These are phyloP conservation scores for Tholera decimalis DNA, from an alignment of 2,888 invertebrate species.

Conservation along the genomic window DNA sequence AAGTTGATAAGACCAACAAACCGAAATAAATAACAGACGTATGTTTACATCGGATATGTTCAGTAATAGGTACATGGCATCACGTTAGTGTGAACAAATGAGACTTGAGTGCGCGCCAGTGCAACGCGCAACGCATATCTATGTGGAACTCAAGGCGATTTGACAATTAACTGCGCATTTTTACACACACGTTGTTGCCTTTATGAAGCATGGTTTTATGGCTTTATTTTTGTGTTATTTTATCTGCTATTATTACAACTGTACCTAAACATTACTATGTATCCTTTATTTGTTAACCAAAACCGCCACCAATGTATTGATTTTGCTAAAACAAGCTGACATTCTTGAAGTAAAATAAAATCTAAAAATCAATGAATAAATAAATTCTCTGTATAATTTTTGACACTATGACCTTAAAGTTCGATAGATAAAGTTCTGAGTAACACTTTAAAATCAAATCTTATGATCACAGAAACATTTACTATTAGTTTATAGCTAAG, in stretches of 20 bases:
- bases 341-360: background rate
- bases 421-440: background rate
- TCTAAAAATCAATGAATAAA: background rate
- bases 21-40: too few relatives aligned
- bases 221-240: background rate
- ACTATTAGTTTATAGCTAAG: too few relatives aligned
- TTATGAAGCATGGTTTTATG: constrained; percentile 19
- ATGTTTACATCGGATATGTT: constrained; percentile 46
- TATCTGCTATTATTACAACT: constrained; percentile 21
- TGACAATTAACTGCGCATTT: constrained; percentile 63
- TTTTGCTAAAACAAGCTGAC: background rate
- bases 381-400: background rate
- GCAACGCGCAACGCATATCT: constrained; percentile 77
- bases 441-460: background rate
- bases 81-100: constrained; percentile 71
- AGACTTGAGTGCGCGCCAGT: constrained; percentile 70
- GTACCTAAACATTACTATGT: background rate
- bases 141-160: constrained; percentile 75
- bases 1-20: constrained; percentile 13
- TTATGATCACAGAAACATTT: background rate
- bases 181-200: constrained; percentile 43
- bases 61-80: constrained; percentile 70
- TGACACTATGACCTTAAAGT: background rate
- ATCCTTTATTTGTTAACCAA: background rate
- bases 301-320: background rate